Base-by-base conservation (phyloP, 23 tunicate genomes). In the Aplidium turbinatum region DNA sequence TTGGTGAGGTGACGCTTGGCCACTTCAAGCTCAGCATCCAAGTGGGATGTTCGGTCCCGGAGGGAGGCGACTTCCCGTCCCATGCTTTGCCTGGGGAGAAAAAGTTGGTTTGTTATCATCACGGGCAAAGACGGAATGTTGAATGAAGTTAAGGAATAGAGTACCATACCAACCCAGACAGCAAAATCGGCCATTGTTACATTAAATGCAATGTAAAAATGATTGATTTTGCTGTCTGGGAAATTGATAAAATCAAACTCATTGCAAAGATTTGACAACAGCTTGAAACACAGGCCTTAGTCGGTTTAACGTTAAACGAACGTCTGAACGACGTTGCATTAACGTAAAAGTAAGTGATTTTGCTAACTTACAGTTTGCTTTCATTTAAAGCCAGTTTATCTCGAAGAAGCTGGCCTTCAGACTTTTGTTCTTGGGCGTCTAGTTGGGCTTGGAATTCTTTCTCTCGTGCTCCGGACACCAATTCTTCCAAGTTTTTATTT, bases 1-100 rank as follows among this genome's bases (percentile, higher is more conserved):
- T 91, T 91, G 46, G 97, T 91, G 18, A 91, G 65, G 1, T 84
- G 90, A 11, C 97, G 82, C 67, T 91, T 91, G 0, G 97, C 75
- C 28, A 91, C 75, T 57, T 91, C 97, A 23, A 91, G 84, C 33
- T 91, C 97, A 11, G 97, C 91, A 40, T 91, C 97, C 48, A 91
- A 62, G 50, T 91, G 97, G 0, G 97, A 91, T 16, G 74, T 47
- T 45, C 86, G 79, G 0, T 88, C 85, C 16, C 97, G 77, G 57
- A 91, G 52, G 18, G 86, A 60, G 42, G 78, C 38, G 11, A 91
- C 82, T 47, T 91, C 97, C 2, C 97, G 56, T 13, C 57, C 34
- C 82, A 76, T 70, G 64, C 91, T 85, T 45, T 85, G 91, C 57
- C 87, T 82, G 87, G n/a, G 63, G 3, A 70, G 23, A 16, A 36